Evolutionary conservation across 30 jellyfish, hydroid and myxozoan species (phyloP), one percentile per base, ranked within the genome.

Genomic region (Turritopsis dohrnii): DNA sequence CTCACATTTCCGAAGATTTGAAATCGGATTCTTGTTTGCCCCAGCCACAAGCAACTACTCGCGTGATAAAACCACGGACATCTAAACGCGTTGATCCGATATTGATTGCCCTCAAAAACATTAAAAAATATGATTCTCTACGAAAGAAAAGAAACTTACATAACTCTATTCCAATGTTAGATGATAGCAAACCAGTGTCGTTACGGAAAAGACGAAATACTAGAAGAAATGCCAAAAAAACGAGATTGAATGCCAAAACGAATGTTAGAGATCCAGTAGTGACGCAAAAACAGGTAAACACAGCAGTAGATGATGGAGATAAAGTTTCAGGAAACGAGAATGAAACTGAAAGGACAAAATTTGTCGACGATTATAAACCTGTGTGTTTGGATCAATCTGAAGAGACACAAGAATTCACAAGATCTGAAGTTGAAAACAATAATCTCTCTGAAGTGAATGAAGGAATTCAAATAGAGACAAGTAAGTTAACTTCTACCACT

Each of bases 61-160:
- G 77, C 30, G 1, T 29, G 24, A 53, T 22, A 25, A 53, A 52
- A n/a, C 52, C 53, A 53, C 80, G 52, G 23, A 80, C 54, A 21
- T 80, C 87, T 18, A 80, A 80, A 80, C 87, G 87, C 20, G 28
- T 80, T 21, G 87, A 80, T 52, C 87, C 87, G 4, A 80, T 80
- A 18, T 20, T 30, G 54, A 28, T 80, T 16, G 87, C 87, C 7
- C 60, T 80, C 19, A 80, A 80, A 21, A 80, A 80, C 54, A 80
- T 80, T 25, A 65, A 29, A 16, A 80, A 80, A 52, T 60, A 60
- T 29, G 87, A 80, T 52, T 22, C 82, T n/a, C 53, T 53, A 16
- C 87, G 87, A 31, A 53, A 65, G 52, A 19, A 52, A 52, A 25
- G 87, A 65, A 69, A 69, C 19, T n/a, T n/a, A 27, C 0, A n/a